Conservation (phyloP, 92 coral and sea anemone genomes). For the Zoanthus solanderi region DNA sequence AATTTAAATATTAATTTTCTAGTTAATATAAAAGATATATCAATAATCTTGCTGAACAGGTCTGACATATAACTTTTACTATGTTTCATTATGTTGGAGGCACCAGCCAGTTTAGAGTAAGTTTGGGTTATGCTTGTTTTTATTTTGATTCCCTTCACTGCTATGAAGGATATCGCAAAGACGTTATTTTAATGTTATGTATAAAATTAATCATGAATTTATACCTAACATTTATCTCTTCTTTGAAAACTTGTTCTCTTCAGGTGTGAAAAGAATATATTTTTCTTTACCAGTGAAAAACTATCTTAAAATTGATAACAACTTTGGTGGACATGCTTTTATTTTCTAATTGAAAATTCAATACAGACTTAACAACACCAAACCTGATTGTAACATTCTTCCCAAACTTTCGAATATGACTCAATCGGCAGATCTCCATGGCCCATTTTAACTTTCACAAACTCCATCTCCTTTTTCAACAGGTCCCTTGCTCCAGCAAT, state of each 20-base stretch:
- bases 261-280: too few species aligned
- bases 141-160: too few species aligned
- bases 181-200: too few species aligned
- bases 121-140: too few species aligned
- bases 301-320: not conserved
- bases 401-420: conserved; percentile 99
- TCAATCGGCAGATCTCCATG: conserved; percentile 94
- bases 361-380: not conserved
- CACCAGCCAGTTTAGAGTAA: not conserved
- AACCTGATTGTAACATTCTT: conserved; percentile 95
- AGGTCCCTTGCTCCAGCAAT: conserved; percentile 75
- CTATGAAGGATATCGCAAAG: too few species aligned
- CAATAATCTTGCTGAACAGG: not conserved
- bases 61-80: not conserved
- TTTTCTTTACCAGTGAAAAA: not conserved
- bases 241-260: too few species aligned
- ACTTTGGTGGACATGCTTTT: not conserved
- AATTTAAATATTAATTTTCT: not conserved
- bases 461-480: conserved; percentile 85
- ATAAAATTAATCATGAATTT: too few species aligned
- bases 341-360: too few species aligned
- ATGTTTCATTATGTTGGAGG: not conserved
- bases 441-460: conserved; percentile 87
- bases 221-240: too few species aligned
- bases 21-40: not conserved